Conservation (phyloP, 2,797 vertebrate species). For the Cirrhinus molitorella region DNA sequence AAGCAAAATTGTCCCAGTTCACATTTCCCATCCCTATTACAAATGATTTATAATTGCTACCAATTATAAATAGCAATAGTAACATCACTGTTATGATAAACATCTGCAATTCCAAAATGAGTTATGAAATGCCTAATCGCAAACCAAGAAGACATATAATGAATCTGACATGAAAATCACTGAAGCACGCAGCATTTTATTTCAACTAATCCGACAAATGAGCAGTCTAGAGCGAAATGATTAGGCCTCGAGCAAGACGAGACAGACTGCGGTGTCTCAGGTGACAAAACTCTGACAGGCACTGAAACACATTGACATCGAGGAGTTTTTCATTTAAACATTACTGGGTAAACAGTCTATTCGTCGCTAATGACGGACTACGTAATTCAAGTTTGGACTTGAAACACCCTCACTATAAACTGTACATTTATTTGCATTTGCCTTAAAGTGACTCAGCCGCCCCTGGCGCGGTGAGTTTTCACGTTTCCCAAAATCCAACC, state of each 20-base stretch:
- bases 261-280: conserved; percentile 60
- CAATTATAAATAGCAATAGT: background rate
- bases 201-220: conserved; percentile 60
- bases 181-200: conserved; percentile 56
- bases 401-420: conserved; percentile 54
- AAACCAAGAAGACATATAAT: conserved; percentile 1
- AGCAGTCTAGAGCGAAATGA: conserved; percentile 53
- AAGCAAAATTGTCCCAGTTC: background rate
- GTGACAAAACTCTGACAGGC: conserved; percentile 62
- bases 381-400: conserved; percentile 60
- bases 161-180: conserved; percentile 33
- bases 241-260: conserved; percentile 59
- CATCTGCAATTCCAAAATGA: background rate
- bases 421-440: conserved; percentile 48
- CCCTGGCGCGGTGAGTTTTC: conserved; percentile 46
- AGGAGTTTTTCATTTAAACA: conserved; percentile 67
- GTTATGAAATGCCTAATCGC: background rate
- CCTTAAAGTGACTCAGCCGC: conserved; percentile 58
- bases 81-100: background rate
- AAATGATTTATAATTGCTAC: background rate
- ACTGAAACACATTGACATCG: conserved; percentile 56
- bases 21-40: background rate
- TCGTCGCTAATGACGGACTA: conserved; percentile 56
- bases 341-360: conserved; percentile 63
- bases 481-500: conserved; percentile 60